Evolutionary conservation across 92 coral and sea anemone species (phyloP), one percentile per base, ranked within the genome.

Genomic region (Palythoa grandiflora): DNA sequence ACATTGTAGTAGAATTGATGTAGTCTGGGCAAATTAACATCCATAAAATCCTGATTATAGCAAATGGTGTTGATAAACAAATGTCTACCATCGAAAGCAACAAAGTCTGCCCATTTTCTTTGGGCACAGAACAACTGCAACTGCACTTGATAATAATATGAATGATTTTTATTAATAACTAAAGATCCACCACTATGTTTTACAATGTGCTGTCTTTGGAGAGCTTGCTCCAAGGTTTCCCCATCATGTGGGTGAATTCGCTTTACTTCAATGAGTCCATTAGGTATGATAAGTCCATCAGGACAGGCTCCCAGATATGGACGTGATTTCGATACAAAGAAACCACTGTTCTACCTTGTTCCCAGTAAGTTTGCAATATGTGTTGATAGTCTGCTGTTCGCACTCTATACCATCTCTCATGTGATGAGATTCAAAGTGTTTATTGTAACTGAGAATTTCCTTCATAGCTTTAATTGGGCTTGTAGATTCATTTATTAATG

Each of bases 291-390:
- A 48, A 92, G 79, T 19, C 94, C 94, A 92, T 92, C 94, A 19
- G 92, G 94, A 53, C 92, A 78, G 40, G 94, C 94, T 48, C 92
- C 92, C 20, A 92, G 84, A 55, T 60, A 92, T 38, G 92, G 92
- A 72, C 83, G 73, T 12, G 85, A 51, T 71, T 83, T 85, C 48
- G 94, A 92, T 65, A 92, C 88, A 89, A 92, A 89, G 79, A 92
- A 85, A 48, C 92, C 92, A 84, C 75, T 53, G 74, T 57, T 73
- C 71, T n/a, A 85, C 90, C 39, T 55, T 89, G 76, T 84, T 85
- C 50, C 88, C 87, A 19, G 87, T 84, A 3, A 38, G 68, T 71
- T 85, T 89, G 28, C 84, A 73, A 48, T 89, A 92, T 54, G 77
- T 71, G 6, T 77, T 53, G 28, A 89, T 85, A 17, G 78, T 85